These are phyloP conservation scores for Aleadryas rufinucha DNA, from an alignment of 2,113 vertebrate species.

Conservation along the genomic window DNA sequence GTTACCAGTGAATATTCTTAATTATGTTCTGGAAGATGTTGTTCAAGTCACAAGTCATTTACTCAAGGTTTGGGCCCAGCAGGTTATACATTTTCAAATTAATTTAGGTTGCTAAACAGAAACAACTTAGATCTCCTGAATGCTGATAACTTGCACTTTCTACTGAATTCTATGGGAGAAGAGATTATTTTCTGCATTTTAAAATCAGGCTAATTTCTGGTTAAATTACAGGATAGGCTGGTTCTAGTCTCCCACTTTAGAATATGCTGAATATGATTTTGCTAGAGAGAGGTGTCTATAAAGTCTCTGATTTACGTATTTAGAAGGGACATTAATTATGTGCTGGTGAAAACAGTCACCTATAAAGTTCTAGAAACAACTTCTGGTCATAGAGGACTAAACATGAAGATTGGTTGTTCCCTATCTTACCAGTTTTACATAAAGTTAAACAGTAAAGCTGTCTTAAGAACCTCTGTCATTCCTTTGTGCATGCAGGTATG, in stretches of 20 bases:
- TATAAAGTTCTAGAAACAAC: neutral
- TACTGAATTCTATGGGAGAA: neutral
- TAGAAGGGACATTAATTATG: neutral
- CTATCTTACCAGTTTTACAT: neutral
- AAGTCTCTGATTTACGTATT: neutral
- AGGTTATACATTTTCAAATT: constrained; percentile 52
- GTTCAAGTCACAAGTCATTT: constrained; percentile 46
- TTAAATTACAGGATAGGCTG: neutral
- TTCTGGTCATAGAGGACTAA: neutral
- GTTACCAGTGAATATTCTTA: constrained; percentile 13
- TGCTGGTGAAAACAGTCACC: neutral
- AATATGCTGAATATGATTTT: neutral
- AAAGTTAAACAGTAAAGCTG: neutral
- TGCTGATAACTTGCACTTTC: neutral
- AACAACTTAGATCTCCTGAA: neutral
- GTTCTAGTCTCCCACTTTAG: neutral
- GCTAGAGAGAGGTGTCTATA: neutral
- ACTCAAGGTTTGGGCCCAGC: constrained; percentile 34
- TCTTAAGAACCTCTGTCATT: neutral
- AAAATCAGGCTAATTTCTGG: neutral
- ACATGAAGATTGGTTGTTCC: neutral
- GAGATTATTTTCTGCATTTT: neutral
- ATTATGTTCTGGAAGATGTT: constrained; percentile 12
- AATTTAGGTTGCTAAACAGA: constrained; percentile 25
- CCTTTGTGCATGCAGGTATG: neutral